Evolutionary conservation across 1,140 invertebrate genomes (phyloP), one percentile per base, ranked within the genome.

Genomic region (Euura lappo): DNA sequence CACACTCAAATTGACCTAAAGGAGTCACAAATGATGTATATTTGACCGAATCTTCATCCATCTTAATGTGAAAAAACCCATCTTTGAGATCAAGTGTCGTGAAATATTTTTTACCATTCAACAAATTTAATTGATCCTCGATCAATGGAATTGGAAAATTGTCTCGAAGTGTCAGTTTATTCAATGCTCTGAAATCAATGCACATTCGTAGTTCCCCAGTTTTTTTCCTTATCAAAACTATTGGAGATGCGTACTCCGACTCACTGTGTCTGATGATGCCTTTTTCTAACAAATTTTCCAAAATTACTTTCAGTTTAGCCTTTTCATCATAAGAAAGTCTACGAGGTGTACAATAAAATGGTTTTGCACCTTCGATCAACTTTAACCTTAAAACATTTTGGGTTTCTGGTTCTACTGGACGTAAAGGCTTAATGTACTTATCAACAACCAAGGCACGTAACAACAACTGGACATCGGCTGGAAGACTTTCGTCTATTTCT

Each of bases 111-210:
- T 51, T 51, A 51, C 11, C 11, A 6, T 11, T 11, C 11, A 6
- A 51, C 6, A 51, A 7, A 7, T 51, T 11, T 51, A 51, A 51
- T 51, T 51, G 47, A 64, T 89, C 86, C 42, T 85, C 81, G 11
- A 91, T 89, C 0, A 82, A 71, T 0, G 88, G 89, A 4, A 91
- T 74, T 0, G 89, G 90, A 73, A 81, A 90, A 11, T 77, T 68
- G 70, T 90, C 88, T 64, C 79, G 75, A 6, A 79, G 77, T 0
- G 86, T 90, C 7, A 86, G 76, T 0, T 66, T 45, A 78, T 91
- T 91, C 3, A 91, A 71, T 46, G 75, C 68, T 11, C 87, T 71
- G 73, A 83, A 90, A 70, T 87, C 83, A 1, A 84, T 76, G 64
- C 77, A 78, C 70, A 86, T 74, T 10, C 68, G 8, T 68, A 44